These are phyloP conservation scores for Hydrocynus forskahlii DNA, from an alignment of 2,797 vertebrate genomes.

Conservation along the genomic window DNA sequence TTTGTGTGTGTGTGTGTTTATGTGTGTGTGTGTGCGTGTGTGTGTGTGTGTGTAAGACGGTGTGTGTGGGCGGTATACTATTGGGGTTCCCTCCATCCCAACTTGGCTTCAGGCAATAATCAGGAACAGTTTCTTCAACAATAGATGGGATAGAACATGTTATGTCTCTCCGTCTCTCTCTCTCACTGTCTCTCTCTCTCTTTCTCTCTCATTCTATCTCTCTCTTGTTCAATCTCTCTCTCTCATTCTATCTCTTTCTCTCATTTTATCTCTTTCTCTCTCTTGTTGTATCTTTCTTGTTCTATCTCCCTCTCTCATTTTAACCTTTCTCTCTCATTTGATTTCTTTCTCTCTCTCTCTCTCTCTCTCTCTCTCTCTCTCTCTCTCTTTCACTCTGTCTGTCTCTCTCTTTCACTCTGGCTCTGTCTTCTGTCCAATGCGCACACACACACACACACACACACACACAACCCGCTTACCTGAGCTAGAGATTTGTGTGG, in stretches of 20 bases:
- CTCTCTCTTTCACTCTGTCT: not conserved
- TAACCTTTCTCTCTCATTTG: too few relatives aligned
- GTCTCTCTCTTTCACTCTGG: not conserved
- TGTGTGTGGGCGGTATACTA: constrained; percentile 16
- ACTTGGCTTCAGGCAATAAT: constrained; percentile 45
- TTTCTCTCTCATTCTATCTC: not conserved
- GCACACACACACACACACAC: constrained; percentile 8
- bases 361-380: not conserved
- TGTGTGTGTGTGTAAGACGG: not conserved
- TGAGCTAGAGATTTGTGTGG: constrained; percentile 65
- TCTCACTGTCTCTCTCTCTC: not conserved
- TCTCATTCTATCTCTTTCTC: not conserved
- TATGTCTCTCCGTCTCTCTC: constrained; percentile 2
- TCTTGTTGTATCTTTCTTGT: not conserved
- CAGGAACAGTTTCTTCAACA: constrained; percentile 40
- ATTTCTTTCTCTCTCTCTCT: not conserved
- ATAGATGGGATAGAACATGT: not conserved
- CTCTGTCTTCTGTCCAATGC: not conserved
- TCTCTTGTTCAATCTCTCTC: not conserved
- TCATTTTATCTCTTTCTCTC: not conserved
- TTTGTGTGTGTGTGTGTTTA: not conserved
- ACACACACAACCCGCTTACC: constrained; percentile 70
- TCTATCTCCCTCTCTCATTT: too few relatives aligned
- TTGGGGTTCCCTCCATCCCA: constrained; percentile 31
- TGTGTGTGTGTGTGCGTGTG: not conserved